A percentile compares a stretch with the other conserved stretches of the same genome.
Conservation (phyloP, 2,888 invertebrate species). For the Trilocha varians region DNA sequence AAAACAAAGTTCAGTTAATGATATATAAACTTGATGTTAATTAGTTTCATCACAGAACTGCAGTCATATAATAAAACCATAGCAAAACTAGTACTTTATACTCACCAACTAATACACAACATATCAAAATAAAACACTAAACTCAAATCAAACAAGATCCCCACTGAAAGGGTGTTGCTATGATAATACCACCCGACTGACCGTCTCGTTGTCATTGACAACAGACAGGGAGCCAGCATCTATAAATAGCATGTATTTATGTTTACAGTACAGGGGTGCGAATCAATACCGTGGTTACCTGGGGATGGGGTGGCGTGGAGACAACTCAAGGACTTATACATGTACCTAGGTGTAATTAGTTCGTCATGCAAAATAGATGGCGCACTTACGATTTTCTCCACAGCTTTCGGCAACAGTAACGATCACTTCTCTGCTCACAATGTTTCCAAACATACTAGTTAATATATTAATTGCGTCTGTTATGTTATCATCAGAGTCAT, state of each 20-base stretch:
- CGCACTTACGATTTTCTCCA: conserved; percentile 52
- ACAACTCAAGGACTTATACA: neutral
- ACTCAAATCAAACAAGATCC: too few species aligned
- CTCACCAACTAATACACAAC: too few species aligned
- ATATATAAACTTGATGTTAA: too few species aligned
- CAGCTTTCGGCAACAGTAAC: conserved; percentile 45
- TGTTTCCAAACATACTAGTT: conserved; percentile 39
- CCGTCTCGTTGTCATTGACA: neutral
- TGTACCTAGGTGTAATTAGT: neutral
- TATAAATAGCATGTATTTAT: conserved; percentile 2
- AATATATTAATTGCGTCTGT: conserved; percentile 2
- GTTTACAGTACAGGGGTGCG: neutral
- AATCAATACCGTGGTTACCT: conserved; percentile 1
- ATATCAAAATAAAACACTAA: too few species aligned
- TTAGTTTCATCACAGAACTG: too few species aligned
- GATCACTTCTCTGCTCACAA: conserved; percentile 42
- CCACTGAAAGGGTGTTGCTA: neutral
- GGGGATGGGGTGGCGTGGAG: neutral
- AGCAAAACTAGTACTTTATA: too few species aligned
- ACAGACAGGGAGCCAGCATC: neutral
- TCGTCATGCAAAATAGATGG: neutral
- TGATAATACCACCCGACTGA: neutral
- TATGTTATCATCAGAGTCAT: neutral
- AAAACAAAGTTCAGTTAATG: too few species aligned
- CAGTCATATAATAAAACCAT: too few species aligned